phyloP scores from a whole-genome alignment of 2,888 invertebrate species.

The Tachina fera region DNA sequence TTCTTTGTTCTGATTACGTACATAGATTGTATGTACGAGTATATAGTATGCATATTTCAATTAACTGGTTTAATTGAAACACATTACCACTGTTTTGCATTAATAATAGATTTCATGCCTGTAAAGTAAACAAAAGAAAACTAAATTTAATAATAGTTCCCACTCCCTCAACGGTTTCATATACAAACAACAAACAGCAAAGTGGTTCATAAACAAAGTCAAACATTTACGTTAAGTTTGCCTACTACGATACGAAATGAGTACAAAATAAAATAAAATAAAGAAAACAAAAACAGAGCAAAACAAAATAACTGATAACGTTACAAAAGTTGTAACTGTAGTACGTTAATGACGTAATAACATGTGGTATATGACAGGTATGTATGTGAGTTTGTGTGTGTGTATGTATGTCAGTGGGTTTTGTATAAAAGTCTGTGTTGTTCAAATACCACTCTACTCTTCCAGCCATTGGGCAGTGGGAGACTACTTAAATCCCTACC shows the following conservation, averaged over 20 bases:
- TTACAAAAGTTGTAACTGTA: slow-evolving; percentile 49
- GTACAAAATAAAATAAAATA: neutral
- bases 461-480: slow-evolving; percentile 11
- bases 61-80: slow-evolving; percentile 17
- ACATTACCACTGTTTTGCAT: neutral
- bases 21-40: too few species aligned
- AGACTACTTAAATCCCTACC: slow-evolving; percentile 26
- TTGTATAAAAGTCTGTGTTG: neutral
- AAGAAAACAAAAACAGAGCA: slow-evolving; percentile 3
- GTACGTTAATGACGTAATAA: slow-evolving; percentile 69
- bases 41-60: neutral
- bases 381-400: too few species aligned
- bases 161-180: neutral
- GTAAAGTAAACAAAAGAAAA: slow-evolving; percentile 16
- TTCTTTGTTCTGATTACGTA: neutral
- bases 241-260: neutral
- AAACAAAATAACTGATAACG: slow-evolving; percentile 4
- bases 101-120: slow-evolving; percentile 32
- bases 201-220: slow-evolving; percentile 17
- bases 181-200: neutral
- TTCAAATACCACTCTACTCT: neutral
- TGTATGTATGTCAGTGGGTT: neutral
- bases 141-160: neutral
- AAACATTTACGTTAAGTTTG: slow-evolving; percentile 32
- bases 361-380: neutral